Evolutionary conservation across 2,888 invertebrate genomes (phyloP).

Genomic region (Cyclophora albipunctata): DNA sequence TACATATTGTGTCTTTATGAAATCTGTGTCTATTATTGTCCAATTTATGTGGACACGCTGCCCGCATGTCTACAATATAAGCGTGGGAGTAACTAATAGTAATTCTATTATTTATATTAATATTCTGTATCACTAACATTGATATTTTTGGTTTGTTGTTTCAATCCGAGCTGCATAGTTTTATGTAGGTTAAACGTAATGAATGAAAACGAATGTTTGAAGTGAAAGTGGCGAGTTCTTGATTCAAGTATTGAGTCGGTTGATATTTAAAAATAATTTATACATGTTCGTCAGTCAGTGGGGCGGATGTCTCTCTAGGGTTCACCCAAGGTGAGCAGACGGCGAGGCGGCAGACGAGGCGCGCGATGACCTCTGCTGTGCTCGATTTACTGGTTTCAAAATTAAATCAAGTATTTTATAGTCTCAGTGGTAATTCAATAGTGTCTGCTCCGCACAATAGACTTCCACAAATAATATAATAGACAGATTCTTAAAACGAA

Average conservation of each 20-base stretch:
- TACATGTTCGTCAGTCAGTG: slow-evolving; percentile 33
- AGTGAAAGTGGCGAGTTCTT: slow-evolving; percentile 38
- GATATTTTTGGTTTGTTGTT: background rate
- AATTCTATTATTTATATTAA: background rate
- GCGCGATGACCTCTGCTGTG: slow-evolving; percentile 47
- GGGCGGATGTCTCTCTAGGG: slow-evolving; percentile 43
- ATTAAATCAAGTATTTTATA: slow-evolving; percentile 55
- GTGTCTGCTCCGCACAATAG: slow-evolving; percentile 48
- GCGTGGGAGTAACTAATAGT: slow-evolving; percentile 10
- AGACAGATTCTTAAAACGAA: slow-evolving; percentile 6
- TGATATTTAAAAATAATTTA: slow-evolving; percentile 29
- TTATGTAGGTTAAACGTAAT: background rate
- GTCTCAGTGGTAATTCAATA: slow-evolving; percentile 53
- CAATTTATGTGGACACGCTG: slow-evolving; percentile 6
- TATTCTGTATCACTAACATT: background rate
- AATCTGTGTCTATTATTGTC: slow-evolving; percentile 5
- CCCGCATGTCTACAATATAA: slow-evolving; percentile 12
- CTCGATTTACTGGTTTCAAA: slow-evolving; percentile 57
- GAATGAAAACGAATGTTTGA: slow-evolving; percentile 23
- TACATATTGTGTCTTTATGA: too few relatives aligned
- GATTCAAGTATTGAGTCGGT: slow-evolving; percentile 21
- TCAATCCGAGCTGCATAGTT: background rate
- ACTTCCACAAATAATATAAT: slow-evolving; percentile 21
- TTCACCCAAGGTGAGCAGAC: slow-evolving; percentile 63
- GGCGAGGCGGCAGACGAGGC: slow-evolving; percentile 60